Conservation (phyloP, 2,113 vertebrate species). For the Cranoglanis bouderius region DNA sequence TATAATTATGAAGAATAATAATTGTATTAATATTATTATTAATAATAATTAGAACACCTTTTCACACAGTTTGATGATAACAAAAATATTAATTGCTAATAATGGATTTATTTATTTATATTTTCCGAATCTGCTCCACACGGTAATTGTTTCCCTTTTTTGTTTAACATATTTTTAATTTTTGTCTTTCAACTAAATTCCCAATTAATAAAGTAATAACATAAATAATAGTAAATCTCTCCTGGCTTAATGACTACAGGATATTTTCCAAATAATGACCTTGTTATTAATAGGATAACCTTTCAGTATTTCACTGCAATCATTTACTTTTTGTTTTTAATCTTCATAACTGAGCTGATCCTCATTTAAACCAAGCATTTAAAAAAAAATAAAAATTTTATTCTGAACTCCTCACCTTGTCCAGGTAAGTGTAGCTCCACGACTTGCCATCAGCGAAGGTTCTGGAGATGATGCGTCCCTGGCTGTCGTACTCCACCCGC, state of each 20-base stretch:
- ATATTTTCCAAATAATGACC: not conserved
- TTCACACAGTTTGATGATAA: too few relatives aligned
- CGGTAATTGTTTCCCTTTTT: not conserved
- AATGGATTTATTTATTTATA: not conserved
- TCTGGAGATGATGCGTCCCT: slow-evolving; percentile 89
- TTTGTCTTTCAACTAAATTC: not conserved
- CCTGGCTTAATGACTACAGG: not conserved
- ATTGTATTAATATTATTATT: too few relatives aligned
- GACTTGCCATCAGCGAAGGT: slow-evolving; percentile 96
- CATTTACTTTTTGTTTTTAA: not conserved
- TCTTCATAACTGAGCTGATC: not conserved
- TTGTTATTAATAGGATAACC: not conserved
- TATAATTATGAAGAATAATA: too few relatives aligned
- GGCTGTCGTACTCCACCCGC: slow-evolving; percentile 91
- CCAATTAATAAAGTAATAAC: not conserved
- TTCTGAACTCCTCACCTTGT: slow-evolving; percentile 79
- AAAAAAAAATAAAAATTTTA: too few relatives aligned
- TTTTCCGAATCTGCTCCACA: not conserved
- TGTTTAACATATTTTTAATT: not conserved
- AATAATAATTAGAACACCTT: too few relatives aligned
- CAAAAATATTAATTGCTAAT: not conserved
- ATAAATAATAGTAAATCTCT: not conserved
- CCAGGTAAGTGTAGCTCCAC: slow-evolving; percentile 97
- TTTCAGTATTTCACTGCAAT: not conserved
- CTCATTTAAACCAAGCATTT: not conserved